Evolutionary conservation across 2,113 vertebrate species (phyloP).

Genomic region (Phrynosoma platyrhinos): DNA sequence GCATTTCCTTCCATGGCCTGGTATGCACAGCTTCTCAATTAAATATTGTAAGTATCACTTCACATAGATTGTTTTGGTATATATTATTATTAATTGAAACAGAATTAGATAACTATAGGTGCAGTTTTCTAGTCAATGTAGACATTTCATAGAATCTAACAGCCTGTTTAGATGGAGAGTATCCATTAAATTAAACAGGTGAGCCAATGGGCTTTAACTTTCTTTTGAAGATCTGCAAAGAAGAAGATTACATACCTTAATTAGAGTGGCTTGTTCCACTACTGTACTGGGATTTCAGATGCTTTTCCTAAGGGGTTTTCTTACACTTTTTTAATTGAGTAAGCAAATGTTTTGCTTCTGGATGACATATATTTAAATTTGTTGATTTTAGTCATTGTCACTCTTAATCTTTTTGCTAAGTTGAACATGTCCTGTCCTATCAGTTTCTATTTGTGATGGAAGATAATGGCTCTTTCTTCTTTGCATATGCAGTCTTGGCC

Average conservation of each 20-base stretch:
- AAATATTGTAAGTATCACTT: slow-evolving; percentile 88
- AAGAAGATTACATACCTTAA: background rate
- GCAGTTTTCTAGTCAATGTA: background rate
- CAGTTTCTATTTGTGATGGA: background rate
- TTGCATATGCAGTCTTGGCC: background rate
- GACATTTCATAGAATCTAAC: background rate
- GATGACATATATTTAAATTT: background rate
- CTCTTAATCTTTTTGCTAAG: background rate
- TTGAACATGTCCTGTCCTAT: too few species aligned
- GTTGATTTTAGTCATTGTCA: background rate
- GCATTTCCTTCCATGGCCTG: slow-evolving; percentile 93
- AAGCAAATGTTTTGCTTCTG: background rate
- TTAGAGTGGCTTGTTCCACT: background rate
- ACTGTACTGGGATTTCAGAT: background rate
- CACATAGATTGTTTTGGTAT: background rate
- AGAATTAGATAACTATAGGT: background rate
- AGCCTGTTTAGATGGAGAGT: background rate
- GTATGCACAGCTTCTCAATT: slow-evolving; percentile 86
- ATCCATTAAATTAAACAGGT: background rate
- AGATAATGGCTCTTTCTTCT: background rate
- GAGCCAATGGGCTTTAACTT: background rate
- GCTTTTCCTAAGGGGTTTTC: background rate
- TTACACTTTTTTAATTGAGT: background rate
- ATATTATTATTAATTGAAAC: background rate
- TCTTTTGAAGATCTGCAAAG: background rate